These are phyloP conservation scores for Listronotus bonariensis DNA, from an alignment of 1,140 invertebrate genomes.

Conservation along the genomic window DNA sequence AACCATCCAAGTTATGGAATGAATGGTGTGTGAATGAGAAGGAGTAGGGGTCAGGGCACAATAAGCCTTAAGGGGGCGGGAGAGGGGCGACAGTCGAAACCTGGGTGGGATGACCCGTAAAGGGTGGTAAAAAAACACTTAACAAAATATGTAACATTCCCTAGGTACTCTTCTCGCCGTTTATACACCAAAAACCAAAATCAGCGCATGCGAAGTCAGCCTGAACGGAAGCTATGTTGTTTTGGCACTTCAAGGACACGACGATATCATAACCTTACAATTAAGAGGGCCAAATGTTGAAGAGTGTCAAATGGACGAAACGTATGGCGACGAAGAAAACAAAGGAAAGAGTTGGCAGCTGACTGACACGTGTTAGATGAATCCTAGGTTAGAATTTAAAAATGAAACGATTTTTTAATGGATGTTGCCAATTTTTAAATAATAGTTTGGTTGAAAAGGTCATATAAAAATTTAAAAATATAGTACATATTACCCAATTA, in stretches of 20 bases:
- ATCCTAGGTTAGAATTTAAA: conserved; percentile 5
- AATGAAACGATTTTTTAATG: background rate
- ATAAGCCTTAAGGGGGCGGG: no score
- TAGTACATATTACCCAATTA: background rate
- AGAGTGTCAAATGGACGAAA: conserved; percentile 48
- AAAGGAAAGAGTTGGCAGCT: conserved; percentile 59
- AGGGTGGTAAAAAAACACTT: no score
- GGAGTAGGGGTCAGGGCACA: no score
- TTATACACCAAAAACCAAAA: conserved; percentile 73
- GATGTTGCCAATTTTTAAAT: no score
- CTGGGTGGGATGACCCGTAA: no score
- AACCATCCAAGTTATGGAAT: no score
- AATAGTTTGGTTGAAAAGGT: background rate
- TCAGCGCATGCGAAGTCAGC: conserved; percentile 77
- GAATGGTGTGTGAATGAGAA: no score
- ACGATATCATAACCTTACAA: conserved; percentile 67
- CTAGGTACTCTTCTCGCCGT: conserved; percentile 76
- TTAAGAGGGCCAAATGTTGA: conserved; percentile 61
- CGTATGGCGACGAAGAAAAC: conserved; percentile 58
- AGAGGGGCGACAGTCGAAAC: no score
- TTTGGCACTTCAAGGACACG: conserved; percentile 67
- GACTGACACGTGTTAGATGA: conserved; percentile 48
- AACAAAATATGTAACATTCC: no score
- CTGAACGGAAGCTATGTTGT: conserved; percentile 73
- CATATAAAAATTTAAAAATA: background rate